Conservation (phyloP, 1,140 invertebrate genomes). For the Helicoverpa armigera region DNA sequence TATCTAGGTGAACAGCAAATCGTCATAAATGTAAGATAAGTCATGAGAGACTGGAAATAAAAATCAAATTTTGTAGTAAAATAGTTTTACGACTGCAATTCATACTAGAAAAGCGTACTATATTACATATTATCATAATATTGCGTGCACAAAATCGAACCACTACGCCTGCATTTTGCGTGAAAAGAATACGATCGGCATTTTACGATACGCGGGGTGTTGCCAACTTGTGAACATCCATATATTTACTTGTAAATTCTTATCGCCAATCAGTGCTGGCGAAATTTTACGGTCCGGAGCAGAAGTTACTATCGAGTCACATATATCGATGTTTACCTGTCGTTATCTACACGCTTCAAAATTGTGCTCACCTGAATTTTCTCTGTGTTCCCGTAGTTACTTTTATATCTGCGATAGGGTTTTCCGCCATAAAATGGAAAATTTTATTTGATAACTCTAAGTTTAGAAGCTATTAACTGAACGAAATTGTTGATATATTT, state of each 20-base stretch:
- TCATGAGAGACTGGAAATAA: background rate
- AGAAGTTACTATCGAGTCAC: background rate
- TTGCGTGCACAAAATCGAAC: constrained; percentile 17
- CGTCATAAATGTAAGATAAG: background rate
- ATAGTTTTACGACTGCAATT: background rate
- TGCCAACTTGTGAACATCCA: constrained; percentile 44
- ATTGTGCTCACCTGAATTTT: background rate
- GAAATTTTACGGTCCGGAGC: constrained; percentile 38
- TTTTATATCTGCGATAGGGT: constrained; percentile 22
- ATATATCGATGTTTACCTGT: constrained; percentile 24
- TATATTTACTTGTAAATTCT: constrained; percentile 50
- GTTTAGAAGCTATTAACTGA: background rate
- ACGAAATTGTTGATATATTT: background rate
- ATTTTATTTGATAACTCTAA: background rate
- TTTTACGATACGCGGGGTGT: constrained; percentile 35
- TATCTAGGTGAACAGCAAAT: constrained; percentile 12
- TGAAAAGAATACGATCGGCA: constrained; percentile 8
- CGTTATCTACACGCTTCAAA: constrained; percentile 28
- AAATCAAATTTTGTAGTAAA: background rate
- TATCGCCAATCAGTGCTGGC: constrained; percentile 39
- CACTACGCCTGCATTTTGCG: constrained; percentile 9
- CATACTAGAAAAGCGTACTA: background rate
- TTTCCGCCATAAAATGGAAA: constrained; percentile 11
- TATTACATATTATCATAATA: background rate
- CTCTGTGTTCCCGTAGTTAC: background rate